These are phyloP conservation scores for Nerophis lumbriciformis DNA, from an alignment of 2,113 vertebrate genomes.

Conservation along the genomic window DNA sequence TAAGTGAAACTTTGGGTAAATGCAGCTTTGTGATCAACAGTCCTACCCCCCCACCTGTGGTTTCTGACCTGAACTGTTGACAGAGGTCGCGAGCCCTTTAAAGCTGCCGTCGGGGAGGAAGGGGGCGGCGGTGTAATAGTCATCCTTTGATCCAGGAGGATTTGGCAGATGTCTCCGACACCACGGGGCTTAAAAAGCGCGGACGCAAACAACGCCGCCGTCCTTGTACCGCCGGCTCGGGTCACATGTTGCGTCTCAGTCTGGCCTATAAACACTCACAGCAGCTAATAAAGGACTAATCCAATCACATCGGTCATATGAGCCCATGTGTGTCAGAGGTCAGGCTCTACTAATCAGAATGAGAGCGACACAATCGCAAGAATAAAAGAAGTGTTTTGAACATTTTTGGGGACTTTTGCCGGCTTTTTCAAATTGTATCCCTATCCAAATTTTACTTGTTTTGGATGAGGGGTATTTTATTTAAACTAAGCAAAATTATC, in stretches of 20 bases:
- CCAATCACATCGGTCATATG: constrained; percentile 53
- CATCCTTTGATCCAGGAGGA: constrained; percentile 66
- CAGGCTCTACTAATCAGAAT: constrained; percentile 22
- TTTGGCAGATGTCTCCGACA: constrained; percentile 59
- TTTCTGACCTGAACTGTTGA: constrained; percentile 48
- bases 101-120: constrained; percentile 31
- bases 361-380: not conserved
- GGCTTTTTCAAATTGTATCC: too few relatives aligned
- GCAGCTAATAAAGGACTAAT: constrained; percentile 56
- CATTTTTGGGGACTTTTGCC: too few relatives aligned
- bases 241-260: constrained; percentile 33
- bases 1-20: not conserved
- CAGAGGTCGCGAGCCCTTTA: constrained; percentile 48
- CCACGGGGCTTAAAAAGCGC: constrained; percentile 42
- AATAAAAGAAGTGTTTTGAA: too few relatives aligned
- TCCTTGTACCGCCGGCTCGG: constrained; percentile 33
- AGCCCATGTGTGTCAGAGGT: constrained; percentile 28
- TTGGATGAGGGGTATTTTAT: too few relatives aligned
- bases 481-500: too few relatives aligned
- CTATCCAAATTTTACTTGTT: too few relatives aligned
- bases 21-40: constrained; percentile 4
- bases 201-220: constrained; percentile 48
- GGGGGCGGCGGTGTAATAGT: constrained; percentile 47
- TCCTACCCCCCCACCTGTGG: constrained; percentile 53
- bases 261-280: constrained; percentile 49